Percentiles rank a stretch among this genome's conserved stretches.
These are phyloP conservation scores for Eurypyga helias DNA, from an alignment of 2,113 vertebrate species.

Conservation along the genomic window DNA sequence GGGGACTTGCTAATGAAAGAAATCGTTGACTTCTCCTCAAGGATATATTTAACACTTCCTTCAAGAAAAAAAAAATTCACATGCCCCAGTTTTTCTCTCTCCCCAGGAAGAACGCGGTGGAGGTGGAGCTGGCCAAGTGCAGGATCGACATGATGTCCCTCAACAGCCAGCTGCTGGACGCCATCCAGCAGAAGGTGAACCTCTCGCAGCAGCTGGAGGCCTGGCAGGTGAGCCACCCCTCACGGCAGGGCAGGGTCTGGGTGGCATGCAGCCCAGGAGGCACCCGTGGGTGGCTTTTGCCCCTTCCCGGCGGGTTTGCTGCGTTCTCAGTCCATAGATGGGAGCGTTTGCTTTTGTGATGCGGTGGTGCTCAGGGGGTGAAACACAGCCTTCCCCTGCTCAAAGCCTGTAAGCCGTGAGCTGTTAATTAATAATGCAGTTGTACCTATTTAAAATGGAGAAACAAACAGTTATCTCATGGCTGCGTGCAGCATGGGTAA, in stretches of 20 bases:
- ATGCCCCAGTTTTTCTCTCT: neutral
- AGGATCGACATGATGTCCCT: constrained; percentile 98
- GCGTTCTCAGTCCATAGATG: neutral
- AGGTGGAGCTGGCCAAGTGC: constrained; percentile 95
- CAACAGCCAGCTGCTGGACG: constrained; percentile 95
- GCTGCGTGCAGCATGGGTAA: neutral
- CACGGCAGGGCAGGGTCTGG: neutral
- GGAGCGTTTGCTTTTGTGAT: rapidly evolving
- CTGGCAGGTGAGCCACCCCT: constrained; percentile 88
- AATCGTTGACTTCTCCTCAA: neutral
- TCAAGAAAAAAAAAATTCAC: neutral
- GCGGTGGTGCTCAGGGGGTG: neutral
- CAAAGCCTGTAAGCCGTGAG: neutral
- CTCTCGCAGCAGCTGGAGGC: constrained; percentile 99
- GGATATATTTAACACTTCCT: neutral
- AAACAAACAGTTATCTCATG: neutral
- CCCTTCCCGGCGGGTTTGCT: neutral
- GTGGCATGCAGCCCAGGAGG: neutral
- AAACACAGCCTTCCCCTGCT: neutral
- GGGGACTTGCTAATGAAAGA: neutral
- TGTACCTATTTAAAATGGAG: neutral
- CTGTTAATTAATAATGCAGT: neutral
- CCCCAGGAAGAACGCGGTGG: constrained; percentile 93
- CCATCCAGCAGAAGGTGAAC: constrained; percentile 98
- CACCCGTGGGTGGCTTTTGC: neutral